Evolutionary conservation across 2,113 vertebrate species (phyloP), one percentile per base, ranked within the genome.

Genomic region (Noturus placidus): DNA sequence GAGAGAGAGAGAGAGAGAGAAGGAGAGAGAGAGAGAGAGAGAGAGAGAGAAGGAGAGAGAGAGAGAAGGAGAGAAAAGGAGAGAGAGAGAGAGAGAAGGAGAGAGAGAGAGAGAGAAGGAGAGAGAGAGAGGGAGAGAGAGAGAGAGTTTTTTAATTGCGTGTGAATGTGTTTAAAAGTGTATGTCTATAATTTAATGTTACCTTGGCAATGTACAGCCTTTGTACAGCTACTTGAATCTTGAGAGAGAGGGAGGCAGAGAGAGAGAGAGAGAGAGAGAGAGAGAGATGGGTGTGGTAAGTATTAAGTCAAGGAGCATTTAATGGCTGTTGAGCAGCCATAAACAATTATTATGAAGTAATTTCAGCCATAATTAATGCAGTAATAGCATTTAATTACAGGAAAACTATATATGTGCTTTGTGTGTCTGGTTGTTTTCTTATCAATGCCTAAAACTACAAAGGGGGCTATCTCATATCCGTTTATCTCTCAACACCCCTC

Each of bases 371-470:
- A 69, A 87, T 90, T 89, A 85, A 88, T 69, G 17, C 27, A 79
- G 78, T 87, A 90, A 90, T 78, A n/a, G 82, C 67, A 82, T 87
- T 87, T 90, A 89, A 90, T 84, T 85, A 79, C 63, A 86, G 88
- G 86, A 90, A 89, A 86, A 61, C 54, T 54, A 30, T 89, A 79
- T 79, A 85, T 81, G 25, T 83, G 83, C 69, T 86, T 82, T 77
- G 22, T 88, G 84, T 86, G 50, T 79, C 59, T 79, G 70, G 69
- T 76, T 85, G n/a, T 85, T 78, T 78, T 76, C 35, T 69, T 79
- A 72, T 85, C 65, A 65, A 57, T 19, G 25, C 15, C 63, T 14
- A 52, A 81, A 63, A 54, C 54, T 59, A 81, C 72, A 46, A 86
- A 85, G 20, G 74, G 79, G 52, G 50, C 10, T 82, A 89, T 89